Percentiles rank a stretch among this genome's conserved stretches.
Conservation (phyloP, 2,113 vertebrate species). For the Gopherus flavomarginatus region DNA sequence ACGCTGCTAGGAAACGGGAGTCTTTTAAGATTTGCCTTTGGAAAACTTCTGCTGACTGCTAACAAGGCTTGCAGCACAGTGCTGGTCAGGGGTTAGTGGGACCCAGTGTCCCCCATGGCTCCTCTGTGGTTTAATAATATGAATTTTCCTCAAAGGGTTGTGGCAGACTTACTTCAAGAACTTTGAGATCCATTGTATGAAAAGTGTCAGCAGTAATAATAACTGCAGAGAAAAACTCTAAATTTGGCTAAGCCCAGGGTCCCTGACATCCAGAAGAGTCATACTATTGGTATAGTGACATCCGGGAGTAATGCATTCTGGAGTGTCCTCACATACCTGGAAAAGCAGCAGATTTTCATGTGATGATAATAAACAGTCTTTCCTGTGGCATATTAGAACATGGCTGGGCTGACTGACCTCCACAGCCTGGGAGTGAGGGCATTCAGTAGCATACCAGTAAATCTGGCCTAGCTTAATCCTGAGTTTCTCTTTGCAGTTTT, state of each 20-base stretch:
- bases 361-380: neutral
- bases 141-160: neutral
- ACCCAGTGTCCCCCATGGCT: neutral
- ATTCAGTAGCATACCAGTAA: neutral
- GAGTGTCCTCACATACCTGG: neutral
- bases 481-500: neutral
- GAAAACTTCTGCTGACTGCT: neutral
- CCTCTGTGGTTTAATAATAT: neutral
- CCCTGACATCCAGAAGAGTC: constrained; percentile 22
- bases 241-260: neutral
- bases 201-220: neutral
- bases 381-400: neutral
- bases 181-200: constrained; percentile 17
- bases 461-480: neutral
- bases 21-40: neutral
- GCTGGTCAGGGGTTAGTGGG: neutral
- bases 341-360: neutral
- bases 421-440: neutral
- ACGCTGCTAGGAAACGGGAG: neutral
- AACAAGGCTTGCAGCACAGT: neutral
- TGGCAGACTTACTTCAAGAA: constrained; percentile 41
- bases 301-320: neutral
- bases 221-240: neutral
- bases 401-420: neutral
- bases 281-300: fast-evolving